A percentile compares a stretch with the other conserved stretches of the same genome.
These are phyloP conservation scores for Euzophera pinguis DNA, from an alignment of 2,888 invertebrate genomes.

Conservation along the genomic window DNA sequence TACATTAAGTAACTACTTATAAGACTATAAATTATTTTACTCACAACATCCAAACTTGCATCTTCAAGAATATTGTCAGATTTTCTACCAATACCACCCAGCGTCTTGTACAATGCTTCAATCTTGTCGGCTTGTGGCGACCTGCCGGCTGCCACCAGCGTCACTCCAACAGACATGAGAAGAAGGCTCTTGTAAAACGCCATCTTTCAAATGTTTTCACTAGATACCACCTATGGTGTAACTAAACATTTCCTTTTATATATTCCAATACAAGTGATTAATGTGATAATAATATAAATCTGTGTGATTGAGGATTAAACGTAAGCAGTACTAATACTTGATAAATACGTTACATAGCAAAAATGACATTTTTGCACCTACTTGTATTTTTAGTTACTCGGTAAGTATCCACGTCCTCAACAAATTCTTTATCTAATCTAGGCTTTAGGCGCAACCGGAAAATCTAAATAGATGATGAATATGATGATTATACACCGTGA, in stretches of 20 bases:
- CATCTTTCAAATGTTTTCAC: neutral
- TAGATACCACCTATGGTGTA: too few species aligned
- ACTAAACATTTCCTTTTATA: constrained; percentile 9
- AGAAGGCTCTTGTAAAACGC: constrained; percentile 17
- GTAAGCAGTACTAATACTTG: neutral
- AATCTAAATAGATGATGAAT: too few species aligned
- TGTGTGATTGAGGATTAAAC: neutral
- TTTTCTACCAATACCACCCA: constrained; percentile 27
- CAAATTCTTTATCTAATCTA: too few species aligned
- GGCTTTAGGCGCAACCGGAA: too few species aligned
- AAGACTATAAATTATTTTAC: constrained; percentile 23
- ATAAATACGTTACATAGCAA: neutral
- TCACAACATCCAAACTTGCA: constrained; percentile 57
- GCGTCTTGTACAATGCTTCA: constrained; percentile 31
- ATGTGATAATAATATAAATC: constrained; percentile 6
- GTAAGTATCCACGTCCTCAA: too few species aligned
- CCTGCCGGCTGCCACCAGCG: constrained; percentile 26
- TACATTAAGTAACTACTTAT: too few species aligned
- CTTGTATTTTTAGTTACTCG: too few species aligned
- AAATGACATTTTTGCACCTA: too few species aligned
- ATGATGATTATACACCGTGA: too few species aligned
- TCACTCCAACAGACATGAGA: constrained; percentile 25
- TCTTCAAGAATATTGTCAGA: constrained; percentile 58
- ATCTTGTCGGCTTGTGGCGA: constrained; percentile 44
- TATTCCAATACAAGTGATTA: neutral